A percentile compares a stretch with the other conserved stretches of the same genome.
Evolutionary conservation across 2,113 vertebrate species (phyloP).

Genomic region (Paramormyrops kingsleyae): DNA sequence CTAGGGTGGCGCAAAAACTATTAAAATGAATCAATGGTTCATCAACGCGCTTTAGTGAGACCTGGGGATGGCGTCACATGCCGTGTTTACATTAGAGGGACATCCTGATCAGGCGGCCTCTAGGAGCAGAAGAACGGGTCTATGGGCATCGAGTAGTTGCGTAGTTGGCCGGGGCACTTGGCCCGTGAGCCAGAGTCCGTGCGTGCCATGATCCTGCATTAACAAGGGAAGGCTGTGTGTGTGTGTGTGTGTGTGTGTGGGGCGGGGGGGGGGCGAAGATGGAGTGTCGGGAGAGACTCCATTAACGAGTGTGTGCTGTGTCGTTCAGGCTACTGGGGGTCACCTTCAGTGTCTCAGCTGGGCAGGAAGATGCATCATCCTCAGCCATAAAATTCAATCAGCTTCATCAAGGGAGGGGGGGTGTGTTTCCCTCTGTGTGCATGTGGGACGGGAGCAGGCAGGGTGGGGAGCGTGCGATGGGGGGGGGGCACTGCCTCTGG

Average conservation of each 20-base stretch:
- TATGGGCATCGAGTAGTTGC: background rate
- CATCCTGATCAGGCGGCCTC: background rate
- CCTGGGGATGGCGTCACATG: background rate
- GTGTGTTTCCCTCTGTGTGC: background rate
- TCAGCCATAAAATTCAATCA: slow-evolving; percentile 54
- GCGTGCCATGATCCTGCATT: background rate
- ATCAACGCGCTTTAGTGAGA: background rate
- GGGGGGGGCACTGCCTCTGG: background rate
- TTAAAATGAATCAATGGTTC: background rate
- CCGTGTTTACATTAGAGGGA: background rate
- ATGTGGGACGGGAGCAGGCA: background rate
- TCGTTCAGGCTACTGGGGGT: slow-evolving; percentile 74
- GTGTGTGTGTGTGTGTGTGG: background rate
- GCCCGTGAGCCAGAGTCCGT: background rate
- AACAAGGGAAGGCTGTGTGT: background rate
- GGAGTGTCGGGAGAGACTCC: slow-evolving; percentile 54
- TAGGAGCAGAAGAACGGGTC: background rate
- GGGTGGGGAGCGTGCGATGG: background rate
- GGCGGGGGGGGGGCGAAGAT: background rate
- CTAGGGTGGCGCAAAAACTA: background rate
- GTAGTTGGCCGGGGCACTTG: background rate
- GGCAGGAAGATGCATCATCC: slow-evolving; percentile 71
- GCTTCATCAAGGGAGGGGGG: slow-evolving; percentile 42
- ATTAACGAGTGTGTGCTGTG: slow-evolving; percentile 84
- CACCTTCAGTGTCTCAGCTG: slow-evolving; percentile 73